Base-by-base conservation (phyloP, 2,888 invertebrate genomes). In the Phlogophora meticulosa region DNA sequence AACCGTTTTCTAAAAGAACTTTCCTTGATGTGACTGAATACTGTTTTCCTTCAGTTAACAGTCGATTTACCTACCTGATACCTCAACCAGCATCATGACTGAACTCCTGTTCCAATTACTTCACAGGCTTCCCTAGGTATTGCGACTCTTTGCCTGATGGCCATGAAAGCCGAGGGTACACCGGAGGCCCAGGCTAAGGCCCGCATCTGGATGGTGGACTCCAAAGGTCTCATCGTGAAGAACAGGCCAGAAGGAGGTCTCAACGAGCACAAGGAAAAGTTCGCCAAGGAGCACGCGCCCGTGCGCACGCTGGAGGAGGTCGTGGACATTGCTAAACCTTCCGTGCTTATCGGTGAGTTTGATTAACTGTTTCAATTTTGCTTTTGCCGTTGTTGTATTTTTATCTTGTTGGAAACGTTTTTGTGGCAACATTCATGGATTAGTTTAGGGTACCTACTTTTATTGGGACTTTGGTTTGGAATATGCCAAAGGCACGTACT, bases 191-290 rank as follows among this genome's bases (percentile, higher is more conserved):
- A 98, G 7, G 99, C 99, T 0, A 96, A 97, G 67, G 92, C 92
- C 2, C 97, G 97, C 87, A 98, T 99, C 86, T 99, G 98, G 98
- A 97, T 99, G 97, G 98, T 99, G 53, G 99, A 99, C 94, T 99
- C 99, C 28, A 98, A 98, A 86, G 99, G 99, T 0, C 96, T 99
- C 22, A 97, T 99, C 87, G 98, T 99, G 0, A 98, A 97, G 91
- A 95, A 98, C 93, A 78, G 99, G 52, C 98, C 98, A 7, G 97
- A 97, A 78, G 98, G 98, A 11, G 98, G 98, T 0, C 85, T 98
- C 49, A 96, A 96, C 68, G 97, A 97, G 66, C 98, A 99, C 91
- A 99, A 99, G 92, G 94, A 95, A 66, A 96, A 96, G 66, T 99
- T 98, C 91, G 98, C 99, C 0, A 97, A 98, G 84, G 96, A 97